Conservation (phyloP, 2,797 vertebrate species). For the Labeo calbasu region DNA sequence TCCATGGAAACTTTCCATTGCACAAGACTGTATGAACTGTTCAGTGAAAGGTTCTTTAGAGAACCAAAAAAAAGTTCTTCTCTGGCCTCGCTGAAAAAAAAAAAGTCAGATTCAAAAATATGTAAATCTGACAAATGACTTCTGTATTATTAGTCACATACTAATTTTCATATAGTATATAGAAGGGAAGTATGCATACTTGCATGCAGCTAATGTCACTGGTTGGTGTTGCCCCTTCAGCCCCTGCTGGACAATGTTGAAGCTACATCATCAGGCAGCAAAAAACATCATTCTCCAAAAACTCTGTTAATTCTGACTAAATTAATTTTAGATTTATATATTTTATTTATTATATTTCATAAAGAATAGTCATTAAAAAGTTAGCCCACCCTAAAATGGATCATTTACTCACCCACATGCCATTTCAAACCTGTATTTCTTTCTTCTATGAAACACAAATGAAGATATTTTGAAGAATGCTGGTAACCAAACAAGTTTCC, state of each 20-base stretch:
- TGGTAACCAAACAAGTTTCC: background rate
- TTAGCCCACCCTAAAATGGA: no score
- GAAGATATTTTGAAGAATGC: background rate
- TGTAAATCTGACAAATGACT: no score
- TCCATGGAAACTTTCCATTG: background rate
- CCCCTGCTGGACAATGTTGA: background rate
- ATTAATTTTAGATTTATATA: no score
- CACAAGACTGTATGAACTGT: background rate
- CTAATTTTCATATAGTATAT: background rate
- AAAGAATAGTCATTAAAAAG: background rate
- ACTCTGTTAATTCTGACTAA: no score
- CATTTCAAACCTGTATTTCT: background rate
- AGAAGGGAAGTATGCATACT: background rate
- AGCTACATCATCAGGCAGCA: background rate
- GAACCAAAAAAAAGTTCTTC: background rate
- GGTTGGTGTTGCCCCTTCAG: background rate
- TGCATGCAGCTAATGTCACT: background rate
- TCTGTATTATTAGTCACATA: no score
- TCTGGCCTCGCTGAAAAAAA: background rate
- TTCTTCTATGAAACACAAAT: background rate
- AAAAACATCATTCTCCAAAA: background rate
- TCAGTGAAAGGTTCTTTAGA: background rate
- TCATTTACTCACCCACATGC: background rate
- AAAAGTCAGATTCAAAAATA: background rate
- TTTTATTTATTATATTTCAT: no score